Percentiles rank a stretch among this genome's conserved stretches.
phyloP scores from a whole-genome alignment of 2,797 vertebrate genomes.

The Vultur gryphus region DNA sequence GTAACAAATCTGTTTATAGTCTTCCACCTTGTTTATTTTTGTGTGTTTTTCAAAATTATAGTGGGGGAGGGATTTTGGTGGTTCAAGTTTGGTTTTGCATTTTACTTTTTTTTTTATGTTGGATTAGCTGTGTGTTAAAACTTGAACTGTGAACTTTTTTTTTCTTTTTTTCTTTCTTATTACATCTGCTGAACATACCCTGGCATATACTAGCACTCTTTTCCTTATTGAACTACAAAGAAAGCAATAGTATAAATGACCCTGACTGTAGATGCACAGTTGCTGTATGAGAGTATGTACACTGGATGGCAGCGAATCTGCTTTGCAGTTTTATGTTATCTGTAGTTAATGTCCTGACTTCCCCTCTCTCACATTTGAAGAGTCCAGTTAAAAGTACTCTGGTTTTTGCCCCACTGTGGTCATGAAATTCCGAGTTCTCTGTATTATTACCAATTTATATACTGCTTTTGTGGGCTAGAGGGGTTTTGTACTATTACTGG shows the following conservation, averaged over 20 bases:
- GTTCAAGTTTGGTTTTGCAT: neutral
- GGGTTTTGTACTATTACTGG: neutral
- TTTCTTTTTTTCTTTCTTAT: neutral
- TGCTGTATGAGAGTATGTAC: neutral
- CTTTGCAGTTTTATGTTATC: neutral
- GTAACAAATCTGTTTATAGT: conserved; percentile 68
- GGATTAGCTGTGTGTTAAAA: neutral
- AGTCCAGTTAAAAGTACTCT: neutral
- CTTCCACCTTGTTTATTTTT: neutral
- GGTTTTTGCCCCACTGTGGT: accelerated
- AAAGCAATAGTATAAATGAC: neutral
- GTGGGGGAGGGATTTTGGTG: neutral
- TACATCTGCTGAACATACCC: neutral
- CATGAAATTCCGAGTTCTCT: neutral
- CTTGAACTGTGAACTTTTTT: neutral
- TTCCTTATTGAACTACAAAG: neutral
- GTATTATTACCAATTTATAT: neutral
- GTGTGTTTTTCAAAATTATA: accelerated
- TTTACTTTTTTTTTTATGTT: neutral
- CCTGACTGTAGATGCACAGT: neutral
- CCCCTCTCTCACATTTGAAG: neutral
- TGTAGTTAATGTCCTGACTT: neutral
- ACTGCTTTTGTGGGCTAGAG: neutral
- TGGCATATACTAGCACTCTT: neutral
- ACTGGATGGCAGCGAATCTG: neutral